Percentiles rank a stretch among this genome's conserved stretches.
These are phyloP conservation scores for Kryptopterus vitreolus DNA, from an alignment of 2,797 vertebrate genomes.

Conservation along the genomic window DNA sequence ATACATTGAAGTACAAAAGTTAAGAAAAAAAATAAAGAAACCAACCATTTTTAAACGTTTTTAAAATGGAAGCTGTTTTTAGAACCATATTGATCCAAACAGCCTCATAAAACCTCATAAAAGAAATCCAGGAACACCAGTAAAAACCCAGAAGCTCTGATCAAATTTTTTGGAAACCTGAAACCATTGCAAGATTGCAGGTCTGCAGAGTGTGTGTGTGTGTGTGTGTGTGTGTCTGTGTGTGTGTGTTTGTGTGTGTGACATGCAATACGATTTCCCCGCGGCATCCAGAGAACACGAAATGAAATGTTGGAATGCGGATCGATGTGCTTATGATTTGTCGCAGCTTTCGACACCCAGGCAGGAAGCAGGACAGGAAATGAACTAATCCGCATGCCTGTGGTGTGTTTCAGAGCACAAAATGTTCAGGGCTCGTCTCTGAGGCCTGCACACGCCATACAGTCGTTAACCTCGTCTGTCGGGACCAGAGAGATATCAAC, in stretches of 20 bases:
- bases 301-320: background rate
- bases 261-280: background rate
- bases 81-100: background rate
- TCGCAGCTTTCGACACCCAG: background rate
- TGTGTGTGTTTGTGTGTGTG: background rate
- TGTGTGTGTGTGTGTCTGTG: background rate
- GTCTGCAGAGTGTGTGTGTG: background rate
- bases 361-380: constrained; percentile 17
- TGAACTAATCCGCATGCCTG: background rate
- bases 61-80: no score
- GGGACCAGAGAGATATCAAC: constrained; percentile 2
- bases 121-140: no score
- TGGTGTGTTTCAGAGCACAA: background rate
- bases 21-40: no score
- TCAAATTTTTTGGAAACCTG: no score
- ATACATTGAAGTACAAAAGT: no score
- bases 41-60: no score
- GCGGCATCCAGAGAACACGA: background rate
- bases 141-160: background rate
- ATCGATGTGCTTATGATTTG: background rate
- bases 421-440: background rate
- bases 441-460: rapidly evolving
- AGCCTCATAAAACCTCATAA: background rate
- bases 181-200: background rate
- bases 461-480: background rate